Percentiles rank a stretch among this genome's conserved stretches.
These are phyloP conservation scores for Tinamus guttatus DNA, from an alignment of 2,113 vertebrate species.

Conservation along the genomic window DNA sequence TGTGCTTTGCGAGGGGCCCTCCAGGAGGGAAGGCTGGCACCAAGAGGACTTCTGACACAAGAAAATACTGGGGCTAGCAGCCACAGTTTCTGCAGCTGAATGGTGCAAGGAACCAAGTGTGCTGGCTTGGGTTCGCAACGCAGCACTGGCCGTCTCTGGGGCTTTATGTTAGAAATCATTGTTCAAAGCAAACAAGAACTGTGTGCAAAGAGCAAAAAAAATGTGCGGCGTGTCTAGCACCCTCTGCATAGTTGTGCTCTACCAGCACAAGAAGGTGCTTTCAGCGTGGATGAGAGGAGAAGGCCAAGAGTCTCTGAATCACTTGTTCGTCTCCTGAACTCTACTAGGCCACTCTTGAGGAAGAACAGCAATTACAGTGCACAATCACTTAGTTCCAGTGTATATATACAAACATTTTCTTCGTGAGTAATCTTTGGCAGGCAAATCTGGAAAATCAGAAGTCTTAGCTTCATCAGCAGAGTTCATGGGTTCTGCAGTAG, in stretches of 20 bases:
- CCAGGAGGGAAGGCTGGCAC: neutral
- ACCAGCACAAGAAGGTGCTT: neutral
- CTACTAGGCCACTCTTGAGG: neutral
- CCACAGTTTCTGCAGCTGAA: neutral
- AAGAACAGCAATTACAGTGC: neutral
- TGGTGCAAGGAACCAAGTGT: neutral
- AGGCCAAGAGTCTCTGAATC: neutral
- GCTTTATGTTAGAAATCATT: neutral
- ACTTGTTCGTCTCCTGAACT: neutral
- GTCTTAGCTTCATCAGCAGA: neutral
- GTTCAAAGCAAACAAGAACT: conserved; percentile 1
- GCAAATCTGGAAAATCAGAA: neutral
- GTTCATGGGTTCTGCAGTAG: neutral
- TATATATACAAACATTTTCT: neutral
- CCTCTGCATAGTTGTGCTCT: neutral
- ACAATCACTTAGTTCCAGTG: neutral
- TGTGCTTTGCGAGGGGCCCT: accelerated
- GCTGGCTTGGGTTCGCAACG: neutral
- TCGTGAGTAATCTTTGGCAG: neutral
- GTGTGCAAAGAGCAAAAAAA: neutral
- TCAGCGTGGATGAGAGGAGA: neutral
- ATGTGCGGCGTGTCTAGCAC: neutral
- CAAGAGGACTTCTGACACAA: neutral
- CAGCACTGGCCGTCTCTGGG: neutral
- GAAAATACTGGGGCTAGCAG: neutral